phyloP scores from a whole-genome alignment of 2,888 invertebrate genomes.

The Disparrhopalites patrizii region DNA sequence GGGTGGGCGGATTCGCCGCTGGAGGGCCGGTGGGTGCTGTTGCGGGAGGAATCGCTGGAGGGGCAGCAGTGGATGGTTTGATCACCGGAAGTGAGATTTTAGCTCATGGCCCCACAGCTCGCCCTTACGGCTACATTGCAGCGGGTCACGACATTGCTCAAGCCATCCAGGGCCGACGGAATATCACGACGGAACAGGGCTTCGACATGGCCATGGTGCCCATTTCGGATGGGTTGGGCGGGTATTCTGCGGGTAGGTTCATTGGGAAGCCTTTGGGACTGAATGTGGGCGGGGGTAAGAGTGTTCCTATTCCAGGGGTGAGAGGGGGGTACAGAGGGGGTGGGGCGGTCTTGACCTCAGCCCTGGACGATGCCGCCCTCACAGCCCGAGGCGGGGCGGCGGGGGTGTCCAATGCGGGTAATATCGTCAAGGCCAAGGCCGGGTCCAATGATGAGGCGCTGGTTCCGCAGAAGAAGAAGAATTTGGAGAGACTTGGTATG shows the following conservation, averaged over 20 bases:
- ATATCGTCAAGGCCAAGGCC: neutral
- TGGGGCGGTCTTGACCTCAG: neutral
- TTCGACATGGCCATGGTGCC: slow-evolving; percentile 46
- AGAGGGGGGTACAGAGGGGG: slow-evolving; percentile 25
- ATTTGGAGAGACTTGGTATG: slow-evolving; percentile 6
- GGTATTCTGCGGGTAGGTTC: slow-evolving; percentile 35
- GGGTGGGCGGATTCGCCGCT: slow-evolving; percentile 42
- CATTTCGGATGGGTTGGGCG: slow-evolving; percentile 40
- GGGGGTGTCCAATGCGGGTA: neutral
- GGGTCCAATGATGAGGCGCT: slow-evolving; percentile 3
- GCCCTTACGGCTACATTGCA: slow-evolving; percentile 43
- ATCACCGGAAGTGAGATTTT: slow-evolving; percentile 45
- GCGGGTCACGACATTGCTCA: slow-evolving; percentile 36
- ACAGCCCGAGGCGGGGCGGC: slow-evolving; percentile 4
- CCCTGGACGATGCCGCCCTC: slow-evolving; percentile 18
- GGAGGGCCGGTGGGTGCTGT: slow-evolving; percentile 40
- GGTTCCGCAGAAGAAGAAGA: neutral
- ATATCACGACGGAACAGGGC: slow-evolving; percentile 37
- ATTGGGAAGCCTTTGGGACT: slow-evolving; percentile 39
- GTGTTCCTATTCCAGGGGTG: slow-evolving; percentile 29
- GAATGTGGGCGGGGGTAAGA: slow-evolving; percentile 25
- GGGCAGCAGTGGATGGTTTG: slow-evolving; percentile 43
- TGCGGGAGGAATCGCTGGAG: slow-evolving; percentile 45
- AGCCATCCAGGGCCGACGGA: slow-evolving; percentile 30
- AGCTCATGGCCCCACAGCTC: slow-evolving; percentile 35